phyloP scores from a whole-genome alignment of 2,888 invertebrate genomes.

The Stenchaetothrips biformis region DNA sequence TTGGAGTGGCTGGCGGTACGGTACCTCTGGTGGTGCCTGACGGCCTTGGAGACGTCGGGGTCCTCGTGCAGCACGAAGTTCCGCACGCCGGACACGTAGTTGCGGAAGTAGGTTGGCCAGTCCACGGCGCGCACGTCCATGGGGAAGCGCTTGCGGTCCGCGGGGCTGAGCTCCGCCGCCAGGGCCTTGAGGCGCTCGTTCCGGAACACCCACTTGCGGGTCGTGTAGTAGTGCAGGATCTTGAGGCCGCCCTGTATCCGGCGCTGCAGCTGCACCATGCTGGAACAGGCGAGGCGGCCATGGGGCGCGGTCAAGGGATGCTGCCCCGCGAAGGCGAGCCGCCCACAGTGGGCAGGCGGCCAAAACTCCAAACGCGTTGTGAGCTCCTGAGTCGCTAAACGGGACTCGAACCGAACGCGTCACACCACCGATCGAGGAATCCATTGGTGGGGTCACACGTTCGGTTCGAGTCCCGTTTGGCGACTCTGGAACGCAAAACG shows the following conservation, averaged over 20 bases:
- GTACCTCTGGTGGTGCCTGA: conserved; percentile 76
- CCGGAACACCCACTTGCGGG: conserved; percentile 78
- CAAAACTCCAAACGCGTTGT: no score
- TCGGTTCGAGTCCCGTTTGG: no score
- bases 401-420: no score
- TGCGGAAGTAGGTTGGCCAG: conserved; percentile 61
- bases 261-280: conserved; percentile 74
- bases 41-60: conserved; percentile 67
- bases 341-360: no score
- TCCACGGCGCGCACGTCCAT: conserved; percentile 56
- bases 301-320: background rate
- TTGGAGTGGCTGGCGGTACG: no score
- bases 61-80: conserved; percentile 83
- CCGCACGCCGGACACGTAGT: conserved; percentile 75
- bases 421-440: no score
- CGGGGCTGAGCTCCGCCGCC: conserved; percentile 51
- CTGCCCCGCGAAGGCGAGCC: no score
- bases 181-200: conserved; percentile 62
- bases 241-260: conserved; percentile 70
- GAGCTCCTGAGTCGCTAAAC: no score
- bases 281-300: conserved; percentile 43
- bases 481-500: no score
- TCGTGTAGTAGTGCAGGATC: conserved; percentile 85
- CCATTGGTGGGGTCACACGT: no score
- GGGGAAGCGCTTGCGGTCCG: conserved; percentile 58